phyloP scores from a whole-genome alignment of 2,113 vertebrate species.

The Callocephalon fimbriatum region DNA sequence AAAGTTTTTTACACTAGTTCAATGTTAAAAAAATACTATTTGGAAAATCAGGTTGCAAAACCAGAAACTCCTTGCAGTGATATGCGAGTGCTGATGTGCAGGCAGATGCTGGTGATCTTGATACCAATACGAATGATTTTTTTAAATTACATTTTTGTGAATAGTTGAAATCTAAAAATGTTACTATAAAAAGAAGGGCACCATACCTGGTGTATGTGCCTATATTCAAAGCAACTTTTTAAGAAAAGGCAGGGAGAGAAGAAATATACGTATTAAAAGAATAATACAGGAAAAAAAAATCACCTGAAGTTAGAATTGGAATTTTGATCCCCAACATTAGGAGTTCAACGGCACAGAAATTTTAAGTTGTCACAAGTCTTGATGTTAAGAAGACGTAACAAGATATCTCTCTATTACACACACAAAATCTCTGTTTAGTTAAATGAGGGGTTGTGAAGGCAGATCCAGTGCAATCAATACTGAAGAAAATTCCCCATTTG shows the following conservation, averaged over 20 bases:
- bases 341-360: neutral
- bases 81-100: neutral
- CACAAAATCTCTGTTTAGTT: rapidly evolving
- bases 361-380: neutral
- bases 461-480: neutral
- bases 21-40: neutral
- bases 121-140: neutral
- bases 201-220: neutral
- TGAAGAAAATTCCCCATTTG: neutral
- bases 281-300: neutral
- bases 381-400: neutral
- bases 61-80: neutral
- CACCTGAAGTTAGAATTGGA: neutral
- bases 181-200: neutral
- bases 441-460: neutral
- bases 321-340: neutral
- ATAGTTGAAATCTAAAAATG: neutral
- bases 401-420: neutral
- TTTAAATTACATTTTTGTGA: neutral
- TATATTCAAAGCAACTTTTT: neutral
- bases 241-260: neutral
- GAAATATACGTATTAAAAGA: neutral
- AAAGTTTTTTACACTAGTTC: neutral
- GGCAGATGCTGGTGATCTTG: neutral
- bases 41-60: neutral